Evolutionary conservation across 2,113 vertebrate genomes (phyloP).

Genomic region (Xiphophorus hellerii): DNA sequence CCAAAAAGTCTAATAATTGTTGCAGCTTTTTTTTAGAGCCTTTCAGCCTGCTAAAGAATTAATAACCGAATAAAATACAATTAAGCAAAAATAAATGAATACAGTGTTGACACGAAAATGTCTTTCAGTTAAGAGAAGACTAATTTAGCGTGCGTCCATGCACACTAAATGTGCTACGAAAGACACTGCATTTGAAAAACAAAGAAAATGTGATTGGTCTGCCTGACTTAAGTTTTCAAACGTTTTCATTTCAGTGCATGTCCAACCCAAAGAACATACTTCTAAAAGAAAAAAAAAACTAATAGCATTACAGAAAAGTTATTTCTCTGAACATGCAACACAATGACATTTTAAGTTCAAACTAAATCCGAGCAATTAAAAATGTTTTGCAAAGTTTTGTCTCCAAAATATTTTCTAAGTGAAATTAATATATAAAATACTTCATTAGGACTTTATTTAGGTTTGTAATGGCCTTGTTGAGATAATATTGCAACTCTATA

Average conservation of each 20-base stretch:
- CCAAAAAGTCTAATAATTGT: no score
- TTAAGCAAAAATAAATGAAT: neutral
- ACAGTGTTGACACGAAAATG: neutral
- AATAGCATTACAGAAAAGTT: no score
- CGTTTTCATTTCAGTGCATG: neutral
- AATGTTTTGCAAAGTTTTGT: neutral
- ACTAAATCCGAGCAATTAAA: neutral
- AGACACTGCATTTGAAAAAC: neutral
- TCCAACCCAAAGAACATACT: neutral
- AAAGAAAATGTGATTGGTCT: neutral
- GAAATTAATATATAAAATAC: neutral
- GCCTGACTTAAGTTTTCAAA: neutral
- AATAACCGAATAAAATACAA: neutral
- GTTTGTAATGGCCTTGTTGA: neutral
- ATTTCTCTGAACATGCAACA: neutral
- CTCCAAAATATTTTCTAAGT: neutral
- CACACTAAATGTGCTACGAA: neutral
- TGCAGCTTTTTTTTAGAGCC: neutral
- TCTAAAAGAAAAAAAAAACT: neutral
- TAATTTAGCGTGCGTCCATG: neutral
- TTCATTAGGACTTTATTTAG: neutral
- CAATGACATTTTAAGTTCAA: neutral
- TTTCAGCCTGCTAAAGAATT: neutral
- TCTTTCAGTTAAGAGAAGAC: neutral
- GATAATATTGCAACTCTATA: neutral